phyloP scores from a whole-genome alignment of 1,140 invertebrate genomes.

The Trinorchestia longiramus region DNA sequence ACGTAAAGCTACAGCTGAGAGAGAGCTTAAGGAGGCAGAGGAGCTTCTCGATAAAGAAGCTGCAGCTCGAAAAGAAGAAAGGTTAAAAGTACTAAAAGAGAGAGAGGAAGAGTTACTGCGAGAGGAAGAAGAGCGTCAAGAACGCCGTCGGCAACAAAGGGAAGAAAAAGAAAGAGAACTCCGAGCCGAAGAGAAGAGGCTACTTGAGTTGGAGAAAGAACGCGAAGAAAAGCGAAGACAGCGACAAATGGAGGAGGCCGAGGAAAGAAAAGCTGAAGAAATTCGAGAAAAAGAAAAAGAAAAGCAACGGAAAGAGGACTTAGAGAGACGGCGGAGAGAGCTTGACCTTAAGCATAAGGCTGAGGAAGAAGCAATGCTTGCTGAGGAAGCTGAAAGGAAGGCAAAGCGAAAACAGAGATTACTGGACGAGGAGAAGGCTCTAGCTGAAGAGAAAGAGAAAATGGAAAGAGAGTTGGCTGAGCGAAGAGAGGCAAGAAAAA shows the following conservation, averaged over 20 bases:
- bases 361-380: slow-evolving; percentile 36
- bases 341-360: slow-evolving; percentile 55
- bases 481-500: slow-evolving; percentile 40
- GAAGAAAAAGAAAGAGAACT: slow-evolving; percentile 53
- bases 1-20: slow-evolving; percentile 11
- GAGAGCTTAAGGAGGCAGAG: slow-evolving; percentile 52
- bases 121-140: slow-evolving; percentile 46
- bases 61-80: slow-evolving; percentile 35
- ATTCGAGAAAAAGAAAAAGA: slow-evolving; percentile 60
- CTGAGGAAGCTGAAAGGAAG: slow-evolving; percentile 58
- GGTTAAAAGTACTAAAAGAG: slow-evolving; percentile 53
- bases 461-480: slow-evolving; percentile 19
- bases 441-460: slow-evolving; percentile 54
- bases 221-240: slow-evolving; percentile 36
- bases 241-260: slow-evolving; percentile 38
- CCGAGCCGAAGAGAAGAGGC: slow-evolving; percentile 50
- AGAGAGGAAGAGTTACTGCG: slow-evolving; percentile 3
- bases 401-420: slow-evolving; percentile 67
- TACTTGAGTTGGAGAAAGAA: slow-evolving; percentile 48
- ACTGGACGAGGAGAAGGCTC: slow-evolving; percentile 60
- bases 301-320: slow-evolving; percentile 35
- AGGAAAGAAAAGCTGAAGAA: slow-evolving; percentile 58
- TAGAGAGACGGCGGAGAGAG: slow-evolving; percentile 53
- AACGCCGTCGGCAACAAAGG: slow-evolving; percentile 51
- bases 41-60: slow-evolving; percentile 1